Evolutionary conservation across 2,113 vertebrate species (phyloP), one percentile per base, ranked within the genome.

Genomic region (Lamprotornis superbus): DNA sequence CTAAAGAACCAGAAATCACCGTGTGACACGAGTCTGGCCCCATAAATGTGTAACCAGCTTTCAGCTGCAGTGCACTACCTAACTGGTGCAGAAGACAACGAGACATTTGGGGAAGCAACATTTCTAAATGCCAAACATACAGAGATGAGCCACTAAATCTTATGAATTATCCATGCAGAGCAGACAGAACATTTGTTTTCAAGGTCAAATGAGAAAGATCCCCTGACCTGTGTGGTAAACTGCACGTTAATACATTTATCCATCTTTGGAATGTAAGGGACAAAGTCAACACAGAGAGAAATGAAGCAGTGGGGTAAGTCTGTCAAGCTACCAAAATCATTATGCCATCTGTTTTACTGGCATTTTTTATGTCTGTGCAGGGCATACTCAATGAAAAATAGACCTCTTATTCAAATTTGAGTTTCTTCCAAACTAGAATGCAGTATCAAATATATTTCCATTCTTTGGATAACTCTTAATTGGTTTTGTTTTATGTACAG

Each of bases 111-210:
- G 59, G 84, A 95, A 93, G 52, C 18, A 79, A 80, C 35, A 56
- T 76, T 94, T 91, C 78, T 93, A 89, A 94, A 85, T 70, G 55
- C 71, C 82, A 93, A 42, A 87, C 22, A 77, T 75, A 71, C 46
- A 83, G 55, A 87, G 42, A 85, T 59, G 70, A 94, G 75, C 59
- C 92, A 88, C 63, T 94, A 95, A 95, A 94, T 87, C 93, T 95
- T 89, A 97, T 88, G 87, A 95, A 94, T 95, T 94, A 93, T 95
- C 94, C 91, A 93, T 93, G 91, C 84, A 94, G 82, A 94, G 84
- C 61, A 94, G 91, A 95, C 33, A 94, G 87, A 96, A 95, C 87
- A 87, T 87, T 96, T 94, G 70, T 95, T 95, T 96, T 94, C 94
- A 95, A 91, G 81, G 93, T 94, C 87, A 95, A 76, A 88, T 63